A percentile compares a stretch with the other conserved stretches of the same genome.
These are phyloP conservation scores for Falco naumanni DNA, from an alignment of 2,797 vertebrate genomes.

Conservation along the genomic window DNA sequence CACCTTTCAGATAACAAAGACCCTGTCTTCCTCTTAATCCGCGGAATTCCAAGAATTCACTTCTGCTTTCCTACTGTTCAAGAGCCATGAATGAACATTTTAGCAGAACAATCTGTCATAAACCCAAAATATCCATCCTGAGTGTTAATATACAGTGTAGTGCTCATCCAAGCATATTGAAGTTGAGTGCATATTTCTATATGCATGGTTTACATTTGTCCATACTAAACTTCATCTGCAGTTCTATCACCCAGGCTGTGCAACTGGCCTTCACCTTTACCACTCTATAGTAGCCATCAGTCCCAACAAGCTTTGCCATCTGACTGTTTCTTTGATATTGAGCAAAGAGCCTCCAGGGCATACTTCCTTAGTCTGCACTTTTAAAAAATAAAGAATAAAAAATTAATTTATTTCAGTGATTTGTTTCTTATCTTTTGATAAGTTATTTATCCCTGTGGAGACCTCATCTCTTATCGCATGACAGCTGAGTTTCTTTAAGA, in stretches of 20 bases:
- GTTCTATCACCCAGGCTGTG: neutral
- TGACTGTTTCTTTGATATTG: neutral
- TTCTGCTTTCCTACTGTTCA: neutral
- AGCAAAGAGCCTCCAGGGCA: neutral
- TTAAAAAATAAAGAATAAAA: neutral
- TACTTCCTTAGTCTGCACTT: neutral
- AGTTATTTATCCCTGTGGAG: conserved; percentile 19
- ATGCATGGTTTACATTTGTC: neutral
- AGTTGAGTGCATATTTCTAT: neutral
- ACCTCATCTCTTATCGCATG: neutral
- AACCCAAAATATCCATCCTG: neutral
- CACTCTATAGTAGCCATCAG: neutral
- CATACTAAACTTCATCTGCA: neutral
- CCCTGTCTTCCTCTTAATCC: neutral
- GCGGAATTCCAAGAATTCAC: neutral
- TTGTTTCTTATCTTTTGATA: conserved; percentile 57
- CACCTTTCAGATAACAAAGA: neutral
- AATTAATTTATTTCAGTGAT: neutral
- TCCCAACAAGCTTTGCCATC: neutral
- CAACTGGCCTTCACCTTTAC: neutral
- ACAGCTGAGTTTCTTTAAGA: conserved; percentile 29
- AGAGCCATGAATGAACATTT: neutral
- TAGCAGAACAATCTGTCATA: neutral
- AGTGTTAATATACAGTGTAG: neutral
- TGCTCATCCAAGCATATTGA: neutral